Conservation (phyloP, 2,888 invertebrate species). For the Polia nebulosa region DNA sequence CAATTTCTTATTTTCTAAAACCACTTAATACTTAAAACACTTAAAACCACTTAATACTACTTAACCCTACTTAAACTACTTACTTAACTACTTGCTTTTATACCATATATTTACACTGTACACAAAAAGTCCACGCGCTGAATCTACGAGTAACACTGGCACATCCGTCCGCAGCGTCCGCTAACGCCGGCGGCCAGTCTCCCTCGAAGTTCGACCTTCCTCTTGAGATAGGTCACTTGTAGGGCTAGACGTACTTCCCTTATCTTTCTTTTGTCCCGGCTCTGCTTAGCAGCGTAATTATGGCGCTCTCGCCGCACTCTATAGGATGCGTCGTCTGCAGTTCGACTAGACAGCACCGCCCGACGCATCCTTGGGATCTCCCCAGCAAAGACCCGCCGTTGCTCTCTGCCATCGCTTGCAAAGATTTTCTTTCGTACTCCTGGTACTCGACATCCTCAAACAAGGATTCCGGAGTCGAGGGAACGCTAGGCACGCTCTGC, state of each 20-base stretch:
- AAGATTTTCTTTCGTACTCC: constrained; percentile 92
- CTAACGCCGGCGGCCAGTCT: constrained; percentile 91
- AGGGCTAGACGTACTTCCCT: constrained; percentile 92
- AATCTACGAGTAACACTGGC: too few species aligned
- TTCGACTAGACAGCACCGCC: constrained; percentile 78
- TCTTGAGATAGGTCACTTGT: too few species aligned
- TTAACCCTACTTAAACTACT: too few species aligned
- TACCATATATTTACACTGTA: too few species aligned
- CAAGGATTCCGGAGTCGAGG: constrained; percentile 86
- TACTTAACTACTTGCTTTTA: too few species aligned
- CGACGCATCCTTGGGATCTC: constrained; percentile 94
- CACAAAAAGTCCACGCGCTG: too few species aligned
- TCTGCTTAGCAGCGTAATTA: constrained; percentile 98
- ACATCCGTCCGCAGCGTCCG: constrained; percentile 68
- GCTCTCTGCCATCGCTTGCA: constrained; percentile 92
- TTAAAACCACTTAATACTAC: too few species aligned
- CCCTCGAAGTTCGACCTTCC: constrained; percentile 92
- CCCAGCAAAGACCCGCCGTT: constrained; percentile 89
- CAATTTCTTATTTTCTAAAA: too few species aligned
- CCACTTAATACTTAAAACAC: too few species aligned
- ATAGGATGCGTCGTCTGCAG: constrained; percentile 92
- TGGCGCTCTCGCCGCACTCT: constrained; percentile 97
- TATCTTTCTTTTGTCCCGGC: constrained; percentile 96
- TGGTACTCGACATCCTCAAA: constrained; percentile 91
- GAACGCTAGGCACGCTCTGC: constrained; percentile 57